Percentiles rank a stretch among this genome's conserved stretches.
Evolutionary conservation across 2,113 vertebrate genomes (phyloP).

Genomic region (Pseudopodoces humilis): DNA sequence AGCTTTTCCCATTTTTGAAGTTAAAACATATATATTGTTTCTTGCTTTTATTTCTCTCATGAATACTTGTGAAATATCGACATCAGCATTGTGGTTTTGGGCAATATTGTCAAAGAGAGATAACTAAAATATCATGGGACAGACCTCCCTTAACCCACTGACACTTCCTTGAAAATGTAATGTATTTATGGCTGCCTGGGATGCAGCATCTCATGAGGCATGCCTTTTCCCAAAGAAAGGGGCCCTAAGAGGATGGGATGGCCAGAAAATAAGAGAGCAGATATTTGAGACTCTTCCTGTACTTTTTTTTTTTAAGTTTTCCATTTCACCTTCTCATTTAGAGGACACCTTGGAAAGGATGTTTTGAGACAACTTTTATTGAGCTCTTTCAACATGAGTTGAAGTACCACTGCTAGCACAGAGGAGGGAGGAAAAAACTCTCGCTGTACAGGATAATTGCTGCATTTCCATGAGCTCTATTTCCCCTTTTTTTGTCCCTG

Average conservation of each 20-base stretch:
- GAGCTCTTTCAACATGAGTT: background rate
- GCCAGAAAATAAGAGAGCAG: background rate
- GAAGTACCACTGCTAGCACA: background rate
- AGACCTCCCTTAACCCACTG: background rate
- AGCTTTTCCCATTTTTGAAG: background rate
- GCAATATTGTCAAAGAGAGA: background rate
- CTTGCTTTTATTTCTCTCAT: constrained; percentile 6
- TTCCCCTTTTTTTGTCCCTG: background rate
- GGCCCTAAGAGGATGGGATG: background rate
- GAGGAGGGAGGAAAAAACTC: background rate
- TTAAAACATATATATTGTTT: background rate
- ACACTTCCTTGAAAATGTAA: background rate
- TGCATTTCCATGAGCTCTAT: background rate
- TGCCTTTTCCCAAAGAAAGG: background rate
- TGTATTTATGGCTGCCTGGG: background rate
- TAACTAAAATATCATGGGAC: background rate
- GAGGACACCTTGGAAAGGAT: background rate
- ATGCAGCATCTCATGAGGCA: background rate
- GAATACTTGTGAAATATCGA: constrained; percentile 1
- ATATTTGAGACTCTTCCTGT: background rate
- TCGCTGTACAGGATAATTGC: background rate
- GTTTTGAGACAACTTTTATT: background rate
- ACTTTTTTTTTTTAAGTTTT: background rate
- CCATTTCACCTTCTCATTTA: background rate
- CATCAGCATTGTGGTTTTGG: background rate